phyloP scores from a whole-genome alignment of 2,888 invertebrate species.

The Nymphalis c-album region DNA sequence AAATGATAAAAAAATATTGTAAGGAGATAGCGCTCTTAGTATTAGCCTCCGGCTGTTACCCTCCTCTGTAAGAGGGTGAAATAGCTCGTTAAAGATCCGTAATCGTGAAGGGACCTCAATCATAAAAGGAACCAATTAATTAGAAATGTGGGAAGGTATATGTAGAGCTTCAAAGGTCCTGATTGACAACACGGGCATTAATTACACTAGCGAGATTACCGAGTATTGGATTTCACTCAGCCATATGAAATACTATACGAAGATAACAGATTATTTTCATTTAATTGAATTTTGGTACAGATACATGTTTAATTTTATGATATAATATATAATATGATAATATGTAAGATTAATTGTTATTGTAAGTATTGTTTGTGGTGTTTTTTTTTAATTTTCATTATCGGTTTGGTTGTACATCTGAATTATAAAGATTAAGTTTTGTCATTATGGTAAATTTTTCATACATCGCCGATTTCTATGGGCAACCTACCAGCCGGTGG shows the following conservation, averaged over 20 bases:
- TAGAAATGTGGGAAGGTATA: slow-evolving; percentile 35
- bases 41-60: slow-evolving; percentile 11
- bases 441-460: no score
- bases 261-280: slow-evolving; percentile 15
- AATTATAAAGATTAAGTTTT: no score
- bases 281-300: background rate
- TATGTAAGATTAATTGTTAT: background rate
- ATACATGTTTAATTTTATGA: background rate
- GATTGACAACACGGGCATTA: slow-evolving; percentile 29
- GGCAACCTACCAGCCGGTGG: no score
- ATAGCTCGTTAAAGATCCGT: slow-evolving; percentile 29
- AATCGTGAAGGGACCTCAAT: slow-evolving; percentile 29
- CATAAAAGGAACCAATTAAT: slow-evolving; percentile 42
- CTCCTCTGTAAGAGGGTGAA: slow-evolving; percentile 24
- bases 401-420: no score
- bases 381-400: no score
- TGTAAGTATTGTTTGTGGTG: no score
- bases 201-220: slow-evolving; percentile 27
- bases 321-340: background rate
- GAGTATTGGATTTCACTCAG: slow-evolving; percentile 18
- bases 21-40: background rate
- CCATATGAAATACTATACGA: slow-evolving; percentile 20
- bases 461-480: no score
- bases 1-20: background rate
- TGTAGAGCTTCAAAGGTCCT: slow-evolving; percentile 26